Evolutionary conservation across 2,888 invertebrate genomes (phyloP), one percentile per base, ranked within the genome.

Genomic region (Melipona beecheii): DNA sequence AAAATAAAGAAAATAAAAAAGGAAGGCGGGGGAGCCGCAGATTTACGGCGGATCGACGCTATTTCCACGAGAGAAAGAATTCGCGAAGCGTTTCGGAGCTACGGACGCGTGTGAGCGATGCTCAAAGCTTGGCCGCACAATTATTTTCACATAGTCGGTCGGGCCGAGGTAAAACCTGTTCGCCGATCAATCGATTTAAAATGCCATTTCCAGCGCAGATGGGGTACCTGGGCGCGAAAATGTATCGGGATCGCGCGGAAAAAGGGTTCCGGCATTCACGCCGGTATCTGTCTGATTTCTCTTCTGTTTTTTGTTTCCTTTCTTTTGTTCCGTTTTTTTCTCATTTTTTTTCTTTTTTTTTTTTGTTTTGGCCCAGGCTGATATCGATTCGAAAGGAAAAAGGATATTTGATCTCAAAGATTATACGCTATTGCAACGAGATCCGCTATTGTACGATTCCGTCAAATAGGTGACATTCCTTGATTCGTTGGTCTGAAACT

Each of bases 151-250:
- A 78, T 83, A 80, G 78, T 56, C 71, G 21, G 77, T 43, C 64
- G 60, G 76, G 71, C 24, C 58, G 72, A 17, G 52, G 36, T 72
- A 79, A 81, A 87, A 84, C 75, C 58, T 72, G 56, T 56, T 78
- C 43, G 72, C 50, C 77, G 73, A 58, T 75, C 62, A 73, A 87
- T 87, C 86, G 87, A 84, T 87, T 87, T 87, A 80, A 86, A 89
- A 86, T 74, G 78, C 73, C 87, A 78, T 87, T 82, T 80, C 81
- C 82, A 81, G 70, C 62, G 43, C 87, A 74, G 84, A 85, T 86
- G 80, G 86, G 71, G 69, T 69, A 71, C 65, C 76, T 62, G 77
- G 71, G 54, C 66, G 65, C 56, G 43, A 73, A 81, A 85, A 81
- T 73, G 50, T 78, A 54, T 72, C 71, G 69, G 31, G 49, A 36